A percentile compares a stretch with the other conserved stretches of the same genome.
Evolutionary conservation across 2,888 invertebrate genomes (phyloP).

Genomic region (Leistus spinibarbis): DNA sequence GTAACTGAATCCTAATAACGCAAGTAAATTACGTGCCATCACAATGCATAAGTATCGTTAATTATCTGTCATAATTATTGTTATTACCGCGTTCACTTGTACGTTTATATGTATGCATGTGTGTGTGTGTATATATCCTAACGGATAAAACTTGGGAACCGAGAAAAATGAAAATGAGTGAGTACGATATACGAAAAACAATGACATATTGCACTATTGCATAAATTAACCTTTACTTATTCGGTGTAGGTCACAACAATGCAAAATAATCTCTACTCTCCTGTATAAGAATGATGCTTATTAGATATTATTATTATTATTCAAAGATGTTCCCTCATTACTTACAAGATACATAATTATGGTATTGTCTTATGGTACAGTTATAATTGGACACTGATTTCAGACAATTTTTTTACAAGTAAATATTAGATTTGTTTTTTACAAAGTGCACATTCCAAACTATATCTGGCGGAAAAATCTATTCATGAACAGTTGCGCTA

Average conservation of each 20-base stretch:
- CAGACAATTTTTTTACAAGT: not conserved
- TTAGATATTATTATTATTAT: not conserved
- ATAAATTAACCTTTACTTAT: conserved; percentile 24
- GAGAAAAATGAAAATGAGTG: not conserved
- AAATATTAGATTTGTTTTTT: not conserved
- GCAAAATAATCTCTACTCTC: not conserved
- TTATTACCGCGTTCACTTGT: conserved; percentile 20
- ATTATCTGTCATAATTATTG: conserved; percentile 23
- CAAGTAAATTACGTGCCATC: conserved; percentile 13
- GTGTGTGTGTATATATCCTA: not conserved
- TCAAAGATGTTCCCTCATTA: not conserved
- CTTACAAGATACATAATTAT: not conserved
- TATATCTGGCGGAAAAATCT: too few species aligned
- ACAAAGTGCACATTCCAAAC: too few species aligned
- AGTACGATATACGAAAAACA: conserved; percentile 6
- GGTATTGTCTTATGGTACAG: not conserved
- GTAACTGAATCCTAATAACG: not conserved
- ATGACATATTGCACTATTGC: conserved; percentile 32
- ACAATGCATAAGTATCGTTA: conserved; percentile 24
- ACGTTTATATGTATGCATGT: not conserved
- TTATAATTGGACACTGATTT: not conserved
- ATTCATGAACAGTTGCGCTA: too few species aligned
- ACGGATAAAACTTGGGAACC: not conserved
- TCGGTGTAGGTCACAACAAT: conserved; percentile 16
- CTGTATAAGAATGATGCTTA: not conserved